Conservation (phyloP, 2,113 vertebrate species). For the Taxidea taxus region DNA sequence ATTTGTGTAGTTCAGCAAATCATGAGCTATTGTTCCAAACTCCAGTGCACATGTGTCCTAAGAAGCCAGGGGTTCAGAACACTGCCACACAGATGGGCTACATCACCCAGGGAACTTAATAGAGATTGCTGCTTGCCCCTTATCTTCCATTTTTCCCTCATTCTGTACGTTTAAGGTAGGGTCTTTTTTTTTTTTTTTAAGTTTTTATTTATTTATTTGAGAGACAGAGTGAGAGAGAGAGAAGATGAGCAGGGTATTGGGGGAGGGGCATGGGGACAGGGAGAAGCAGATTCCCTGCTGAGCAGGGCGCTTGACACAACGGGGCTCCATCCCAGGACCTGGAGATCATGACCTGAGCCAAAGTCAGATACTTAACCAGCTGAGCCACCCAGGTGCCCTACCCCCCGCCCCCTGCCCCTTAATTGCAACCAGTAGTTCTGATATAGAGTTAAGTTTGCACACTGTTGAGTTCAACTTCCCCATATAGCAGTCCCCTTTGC, state of each 20-base stretch:
- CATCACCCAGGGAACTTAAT: neutral
- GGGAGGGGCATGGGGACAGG: neutral
- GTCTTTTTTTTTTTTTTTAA: neutral
- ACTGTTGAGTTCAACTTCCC: neutral
- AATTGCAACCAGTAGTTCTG: neutral
- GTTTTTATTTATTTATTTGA: neutral
- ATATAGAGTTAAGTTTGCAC: neutral
- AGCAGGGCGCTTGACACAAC: neutral
- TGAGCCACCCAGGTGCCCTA: neutral
- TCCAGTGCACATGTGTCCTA: neutral
- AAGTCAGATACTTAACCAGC: neutral
- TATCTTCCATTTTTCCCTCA: neutral
- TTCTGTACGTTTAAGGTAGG: neutral
- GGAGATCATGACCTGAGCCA: neutral
- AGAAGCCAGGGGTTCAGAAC: neutral
- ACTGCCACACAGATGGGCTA: neutral
- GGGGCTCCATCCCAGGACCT: neutral
- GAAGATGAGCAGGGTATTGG: neutral
- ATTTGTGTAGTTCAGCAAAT: neutral
- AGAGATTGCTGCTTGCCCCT: neutral
- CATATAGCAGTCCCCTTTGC: neutral
- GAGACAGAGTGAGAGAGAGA: neutral
- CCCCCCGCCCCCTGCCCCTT: neutral
- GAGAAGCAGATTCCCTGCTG: neutral
- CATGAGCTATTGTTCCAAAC: neutral